Conservation (phyloP, 2,888 invertebrate species). For the Leucophenga montana region DNA sequence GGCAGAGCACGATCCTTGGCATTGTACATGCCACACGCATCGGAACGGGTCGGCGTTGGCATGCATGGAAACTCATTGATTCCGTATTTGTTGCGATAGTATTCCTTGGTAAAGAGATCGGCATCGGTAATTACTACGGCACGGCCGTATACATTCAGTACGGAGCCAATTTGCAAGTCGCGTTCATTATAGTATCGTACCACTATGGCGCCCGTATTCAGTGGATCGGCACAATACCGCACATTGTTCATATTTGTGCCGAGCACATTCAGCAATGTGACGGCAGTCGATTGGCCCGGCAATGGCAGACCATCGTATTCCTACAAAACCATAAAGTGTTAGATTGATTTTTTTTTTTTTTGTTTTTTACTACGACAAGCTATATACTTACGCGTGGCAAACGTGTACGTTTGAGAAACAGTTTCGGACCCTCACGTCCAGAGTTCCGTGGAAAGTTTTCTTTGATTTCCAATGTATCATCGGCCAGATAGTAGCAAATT, state of each 20-base stretch:
- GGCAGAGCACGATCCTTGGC: constrained; percentile 75
- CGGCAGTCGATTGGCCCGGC: constrained; percentile 74
- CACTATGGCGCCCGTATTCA: constrained; percentile 74
- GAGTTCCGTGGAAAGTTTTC: constrained; percentile 81
- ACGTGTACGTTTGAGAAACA: constrained; percentile 83
- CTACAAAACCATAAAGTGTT: too few species aligned
- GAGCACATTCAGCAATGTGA: constrained; percentile 79
- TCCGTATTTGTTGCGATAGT: constrained; percentile 78
- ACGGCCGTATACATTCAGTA: constrained; percentile 87
- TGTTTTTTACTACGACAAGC: too few species aligned
- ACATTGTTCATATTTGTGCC: constrained; percentile 75
- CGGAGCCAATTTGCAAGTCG: constrained; percentile 84
- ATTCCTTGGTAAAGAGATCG: constrained; percentile 89
- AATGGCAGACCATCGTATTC: constrained; percentile 63
- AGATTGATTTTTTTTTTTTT: too few species aligned
- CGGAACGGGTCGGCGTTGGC: constrained; percentile 70
- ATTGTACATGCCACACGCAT: constrained; percentile 45
- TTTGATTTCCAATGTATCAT: constrained; percentile 91
- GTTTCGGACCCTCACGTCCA: constrained; percentile 81
- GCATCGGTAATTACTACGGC: constrained; percentile 87
- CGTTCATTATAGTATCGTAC: constrained; percentile 67
- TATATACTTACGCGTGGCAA: constrained; percentile 78
- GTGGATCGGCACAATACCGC: constrained; percentile 77
- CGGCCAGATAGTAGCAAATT: constrained; percentile 88
- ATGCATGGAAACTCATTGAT: constrained; percentile 68